These are phyloP conservation scores for Fistularia tabacaria DNA, from an alignment of 2,797 vertebrate species.

Conservation along the genomic window DNA sequence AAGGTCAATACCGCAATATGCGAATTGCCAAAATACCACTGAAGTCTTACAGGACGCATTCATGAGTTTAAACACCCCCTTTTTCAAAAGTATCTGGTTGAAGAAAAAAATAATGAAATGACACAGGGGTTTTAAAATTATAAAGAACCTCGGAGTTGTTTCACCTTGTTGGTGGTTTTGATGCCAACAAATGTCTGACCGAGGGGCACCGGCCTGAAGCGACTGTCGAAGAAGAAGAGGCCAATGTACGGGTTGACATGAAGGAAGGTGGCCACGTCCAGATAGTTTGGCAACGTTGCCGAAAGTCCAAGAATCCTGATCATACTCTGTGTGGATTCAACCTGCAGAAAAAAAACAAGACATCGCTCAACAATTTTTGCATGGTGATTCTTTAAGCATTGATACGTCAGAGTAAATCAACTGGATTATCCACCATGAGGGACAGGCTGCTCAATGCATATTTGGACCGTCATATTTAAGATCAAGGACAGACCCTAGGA, in stretches of 20 bases:
- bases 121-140: neutral
- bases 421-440: too few relatives aligned
- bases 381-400: neutral
- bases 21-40: too few relatives aligned
- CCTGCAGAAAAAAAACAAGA: slow-evolving; percentile 64
- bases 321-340: slow-evolving; percentile 98
- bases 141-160: neutral
- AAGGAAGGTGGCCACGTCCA: slow-evolving; percentile 92
- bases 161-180: slow-evolving; percentile 91
- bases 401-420: too few relatives aligned
- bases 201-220: slow-evolving; percentile 94
- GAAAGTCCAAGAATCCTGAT: slow-evolving; percentile 97
- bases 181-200: slow-evolving; percentile 94
- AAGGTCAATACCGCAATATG: neutral
- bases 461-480: too few relatives aligned
- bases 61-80: too few relatives aligned
- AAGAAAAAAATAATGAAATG: neutral
- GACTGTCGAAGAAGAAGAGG: slow-evolving; percentile 94
- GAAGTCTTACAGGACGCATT: too few relatives aligned
- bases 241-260: slow-evolving; percentile 96
- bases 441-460: too few relatives aligned
- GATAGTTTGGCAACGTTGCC: slow-evolving; percentile 95
- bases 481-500: too few relatives aligned
- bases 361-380: too few relatives aligned
- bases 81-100: neutral